These are phyloP conservation scores for Clostera curtula DNA, from an alignment of 2,888 invertebrate genomes.

Conservation along the genomic window DNA sequence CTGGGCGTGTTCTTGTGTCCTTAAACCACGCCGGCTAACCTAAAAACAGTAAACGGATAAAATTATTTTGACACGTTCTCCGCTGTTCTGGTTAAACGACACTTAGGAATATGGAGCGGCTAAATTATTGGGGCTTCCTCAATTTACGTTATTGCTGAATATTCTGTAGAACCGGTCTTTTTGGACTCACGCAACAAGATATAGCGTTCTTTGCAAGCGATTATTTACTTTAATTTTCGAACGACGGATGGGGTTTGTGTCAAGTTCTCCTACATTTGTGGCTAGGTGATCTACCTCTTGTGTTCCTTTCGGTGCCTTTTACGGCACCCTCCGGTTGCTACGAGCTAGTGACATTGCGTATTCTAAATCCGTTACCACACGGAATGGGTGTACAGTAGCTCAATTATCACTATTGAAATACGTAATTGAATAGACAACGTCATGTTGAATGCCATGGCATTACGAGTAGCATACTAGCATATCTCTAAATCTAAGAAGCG, in stretches of 20 bases:
- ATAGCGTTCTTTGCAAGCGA: slow-evolving; percentile 8
- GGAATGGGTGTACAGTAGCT: no score
- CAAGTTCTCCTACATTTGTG: slow-evolving; percentile 2
- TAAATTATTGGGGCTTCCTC: slow-evolving; percentile 49
- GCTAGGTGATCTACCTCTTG: not conserved
- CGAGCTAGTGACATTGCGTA: no score
- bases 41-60: slow-evolving; percentile 17
- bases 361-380: no score
- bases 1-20: no score
- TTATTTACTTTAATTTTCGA: slow-evolving; percentile 4
- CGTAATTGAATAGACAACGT: no score
- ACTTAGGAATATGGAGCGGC: slow-evolving; percentile 28
- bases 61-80: slow-evolving; percentile 19
- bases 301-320: not conserved
- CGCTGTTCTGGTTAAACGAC: slow-evolving; percentile 21
- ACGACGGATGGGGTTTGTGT: slow-evolving; percentile 7
- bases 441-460: no score
- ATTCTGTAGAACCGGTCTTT: slow-evolving; percentile 39
- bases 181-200: slow-evolving; percentile 15
- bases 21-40: slow-evolving; percentile 7
- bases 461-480: no score
- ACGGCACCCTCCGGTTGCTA: no score
- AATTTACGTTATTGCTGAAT: slow-evolving; percentile 44
- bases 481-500: no score
- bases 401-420: no score